phyloP scores from a whole-genome alignment of 1,140 invertebrate species.

The Mya arenaria region DNA sequence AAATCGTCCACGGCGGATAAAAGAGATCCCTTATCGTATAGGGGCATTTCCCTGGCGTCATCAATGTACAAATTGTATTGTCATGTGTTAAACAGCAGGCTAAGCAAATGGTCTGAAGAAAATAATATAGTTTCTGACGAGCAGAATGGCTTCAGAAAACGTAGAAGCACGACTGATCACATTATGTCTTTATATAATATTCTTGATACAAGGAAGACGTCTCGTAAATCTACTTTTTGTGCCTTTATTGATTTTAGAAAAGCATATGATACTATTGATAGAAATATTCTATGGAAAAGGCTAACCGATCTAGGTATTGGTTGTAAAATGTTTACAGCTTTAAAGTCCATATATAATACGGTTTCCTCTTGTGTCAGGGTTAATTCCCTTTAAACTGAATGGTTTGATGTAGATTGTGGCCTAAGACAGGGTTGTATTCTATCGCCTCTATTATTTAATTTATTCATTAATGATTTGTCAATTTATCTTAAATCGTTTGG shows the following conservation, averaged over 20 bases:
- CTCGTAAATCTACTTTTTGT: no score
- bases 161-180: conserved; percentile 5
- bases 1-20: neutral
- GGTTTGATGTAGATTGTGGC: conserved; percentile 15
- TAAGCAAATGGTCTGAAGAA: neutral
- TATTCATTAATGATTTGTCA: conserved; percentile 20
- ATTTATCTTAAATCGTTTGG: conserved; percentile 5
- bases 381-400: neutral
- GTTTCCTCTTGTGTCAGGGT: neutral
- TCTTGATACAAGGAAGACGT: conserved; percentile 4
- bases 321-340: neutral
- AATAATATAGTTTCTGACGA: conserved; percentile 19
- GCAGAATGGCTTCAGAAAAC: conserved; percentile 5
- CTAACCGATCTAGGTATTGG: neutral
- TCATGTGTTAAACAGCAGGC: conserved; percentile 22
- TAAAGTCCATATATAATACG: neutral
- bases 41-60: conserved; percentile 10
- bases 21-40: conserved; percentile 8
- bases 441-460: conserved; percentile 12
- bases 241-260: neutral
- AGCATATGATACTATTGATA: neutral
- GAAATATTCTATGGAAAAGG: neutral
- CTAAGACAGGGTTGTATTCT: conserved; percentile 19
- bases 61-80: conserved; percentile 23
- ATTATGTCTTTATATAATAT: conserved; percentile 2